Conservation (phyloP, 2,888 invertebrate species). For the Plagodis pulveraria region DNA sequence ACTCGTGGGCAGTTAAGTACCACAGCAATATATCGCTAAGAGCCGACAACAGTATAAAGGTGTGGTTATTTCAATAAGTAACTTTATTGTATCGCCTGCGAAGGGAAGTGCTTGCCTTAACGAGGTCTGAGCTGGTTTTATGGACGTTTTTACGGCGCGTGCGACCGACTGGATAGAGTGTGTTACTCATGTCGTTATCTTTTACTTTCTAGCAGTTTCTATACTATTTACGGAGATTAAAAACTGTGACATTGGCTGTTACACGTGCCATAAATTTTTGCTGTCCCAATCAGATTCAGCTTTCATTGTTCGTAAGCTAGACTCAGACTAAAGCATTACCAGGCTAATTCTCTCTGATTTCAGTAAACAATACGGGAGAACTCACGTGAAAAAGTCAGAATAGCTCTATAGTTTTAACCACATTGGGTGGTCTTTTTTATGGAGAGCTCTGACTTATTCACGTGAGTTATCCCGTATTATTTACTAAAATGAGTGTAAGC, state of each 20-base stretch:
- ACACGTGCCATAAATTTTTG: slow-evolving; percentile 4
- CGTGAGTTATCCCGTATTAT: too few species aligned
- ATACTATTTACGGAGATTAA: slow-evolving; percentile 24
- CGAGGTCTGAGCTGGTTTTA: slow-evolving; percentile 62
- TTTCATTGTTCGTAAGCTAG: too few species aligned
- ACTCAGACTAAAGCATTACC: too few species aligned
- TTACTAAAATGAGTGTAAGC: too few species aligned
- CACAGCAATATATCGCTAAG: slow-evolving; percentile 19
- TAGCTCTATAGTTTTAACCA: too few species aligned
- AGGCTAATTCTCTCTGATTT: too few species aligned
- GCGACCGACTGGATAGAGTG: slow-evolving; percentile 45
- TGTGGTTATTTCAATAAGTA: slow-evolving; percentile 71
- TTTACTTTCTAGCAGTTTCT: slow-evolving; percentile 42
- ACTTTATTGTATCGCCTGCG: slow-evolving; percentile 64
- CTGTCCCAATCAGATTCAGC: not conserved
- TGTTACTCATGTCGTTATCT: slow-evolving; percentile 50
- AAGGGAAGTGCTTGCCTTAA: slow-evolving; percentile 64
- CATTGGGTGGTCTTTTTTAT: too few species aligned
- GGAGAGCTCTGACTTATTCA: too few species aligned
- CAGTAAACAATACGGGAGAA: too few species aligned
- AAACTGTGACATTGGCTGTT: slow-evolving; percentile 13
- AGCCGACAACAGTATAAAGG: slow-evolving; percentile 41
- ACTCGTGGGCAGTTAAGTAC: slow-evolving; percentile 19
- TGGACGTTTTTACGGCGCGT: slow-evolving; percentile 59
- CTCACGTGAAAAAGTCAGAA: too few species aligned